Percentiles rank a stretch among this genome's conserved stretches.
Conservation (phyloP, 1,140 invertebrate genomes). For the Drosophila kurseongensis region DNA sequence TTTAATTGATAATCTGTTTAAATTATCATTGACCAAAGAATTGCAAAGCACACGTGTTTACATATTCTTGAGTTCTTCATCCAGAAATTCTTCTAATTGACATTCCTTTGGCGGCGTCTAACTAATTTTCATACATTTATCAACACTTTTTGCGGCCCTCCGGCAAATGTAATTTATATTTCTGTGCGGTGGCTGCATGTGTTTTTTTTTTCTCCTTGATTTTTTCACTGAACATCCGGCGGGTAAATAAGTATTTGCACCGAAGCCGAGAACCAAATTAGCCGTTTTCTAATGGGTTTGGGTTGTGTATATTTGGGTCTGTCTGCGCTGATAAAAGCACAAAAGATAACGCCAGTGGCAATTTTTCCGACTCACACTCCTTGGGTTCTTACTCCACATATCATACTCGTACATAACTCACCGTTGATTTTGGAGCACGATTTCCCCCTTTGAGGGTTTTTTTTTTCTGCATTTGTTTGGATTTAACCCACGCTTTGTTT, state of each 20-base stretch:
- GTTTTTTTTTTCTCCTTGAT: slow-evolving; percentile 25
- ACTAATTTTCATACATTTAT: slow-evolving; percentile 53
- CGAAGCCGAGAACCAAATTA: slow-evolving; percentile 43
- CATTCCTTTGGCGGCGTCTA: slow-evolving; percentile 21
- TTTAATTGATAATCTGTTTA: too few species aligned
- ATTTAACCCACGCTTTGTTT: slow-evolving; percentile 34
- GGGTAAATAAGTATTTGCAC: slow-evolving; percentile 31
- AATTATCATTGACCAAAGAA: too few species aligned
- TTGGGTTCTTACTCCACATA: slow-evolving; percentile 1
- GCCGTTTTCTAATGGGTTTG: slow-evolving; percentile 48
- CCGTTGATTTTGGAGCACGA: slow-evolving; percentile 42
- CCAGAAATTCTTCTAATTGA: slow-evolving; percentile 14
- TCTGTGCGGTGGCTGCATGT: slow-evolving; percentile 4
- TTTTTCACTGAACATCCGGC: slow-evolving; percentile 40
- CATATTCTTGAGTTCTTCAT: background rate
- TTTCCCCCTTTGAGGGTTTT: slow-evolving; percentile 19
- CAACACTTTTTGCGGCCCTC: slow-evolving; percentile 40
- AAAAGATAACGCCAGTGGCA: slow-evolving; percentile 61
- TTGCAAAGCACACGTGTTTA: background rate
- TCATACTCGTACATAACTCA: slow-evolving; percentile 40
- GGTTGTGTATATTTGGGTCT: slow-evolving; percentile 19
- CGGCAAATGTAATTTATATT: slow-evolving; percentile 54
- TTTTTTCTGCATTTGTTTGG: slow-evolving; percentile 23
- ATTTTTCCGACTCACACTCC: slow-evolving; percentile 18
- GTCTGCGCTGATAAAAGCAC: slow-evolving; percentile 64